A percentile compares a stretch with the other conserved stretches of the same genome.
phyloP scores from a whole-genome alignment of 2,888 invertebrate species.

The Cataglyphis altisquamis region DNA sequence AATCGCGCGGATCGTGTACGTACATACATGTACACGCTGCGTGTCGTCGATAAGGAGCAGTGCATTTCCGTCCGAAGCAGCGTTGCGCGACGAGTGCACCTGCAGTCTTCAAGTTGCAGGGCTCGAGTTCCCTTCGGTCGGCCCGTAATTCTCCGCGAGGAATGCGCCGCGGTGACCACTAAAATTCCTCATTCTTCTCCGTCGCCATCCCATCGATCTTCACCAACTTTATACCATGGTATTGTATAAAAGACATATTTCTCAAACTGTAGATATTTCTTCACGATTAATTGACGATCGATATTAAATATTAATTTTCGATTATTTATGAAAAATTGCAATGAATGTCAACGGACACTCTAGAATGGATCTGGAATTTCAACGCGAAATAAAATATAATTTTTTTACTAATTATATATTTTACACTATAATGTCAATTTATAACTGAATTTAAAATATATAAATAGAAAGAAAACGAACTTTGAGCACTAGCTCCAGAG shows the following conservation, averaged over 20 bases:
- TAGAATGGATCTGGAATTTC: too few species aligned
- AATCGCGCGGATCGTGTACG: constrained; percentile 22
- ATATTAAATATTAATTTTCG: neutral
- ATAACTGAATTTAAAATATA: neutral
- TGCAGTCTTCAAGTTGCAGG: neutral
- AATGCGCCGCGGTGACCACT: constrained; percentile 67
- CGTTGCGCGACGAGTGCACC: constrained; percentile 44
- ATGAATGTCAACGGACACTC: too few species aligned
- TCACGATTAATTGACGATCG: neutral
- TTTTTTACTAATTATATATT: neutral
- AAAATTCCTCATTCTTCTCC: constrained; percentile 54
- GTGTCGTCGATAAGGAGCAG: constrained; percentile 14
- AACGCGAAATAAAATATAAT: too few species aligned
- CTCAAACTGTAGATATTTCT: neutral
- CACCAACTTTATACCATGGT: neutral
- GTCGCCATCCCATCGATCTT: neutral
- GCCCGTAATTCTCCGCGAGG: constrained; percentile 63
- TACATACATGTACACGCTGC: neutral
- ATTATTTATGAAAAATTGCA: neutral
- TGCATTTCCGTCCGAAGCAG: constrained; percentile 32
- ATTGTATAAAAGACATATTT: neutral
- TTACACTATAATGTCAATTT: neutral
- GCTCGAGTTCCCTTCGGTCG: neutral
- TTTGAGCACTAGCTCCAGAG: too few species aligned
- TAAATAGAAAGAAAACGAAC: neutral